Percentiles rank a stretch among this genome's conserved stretches.
phyloP scores from a whole-genome alignment of 1,140 invertebrate species.

The Danaus melanippus region DNA sequence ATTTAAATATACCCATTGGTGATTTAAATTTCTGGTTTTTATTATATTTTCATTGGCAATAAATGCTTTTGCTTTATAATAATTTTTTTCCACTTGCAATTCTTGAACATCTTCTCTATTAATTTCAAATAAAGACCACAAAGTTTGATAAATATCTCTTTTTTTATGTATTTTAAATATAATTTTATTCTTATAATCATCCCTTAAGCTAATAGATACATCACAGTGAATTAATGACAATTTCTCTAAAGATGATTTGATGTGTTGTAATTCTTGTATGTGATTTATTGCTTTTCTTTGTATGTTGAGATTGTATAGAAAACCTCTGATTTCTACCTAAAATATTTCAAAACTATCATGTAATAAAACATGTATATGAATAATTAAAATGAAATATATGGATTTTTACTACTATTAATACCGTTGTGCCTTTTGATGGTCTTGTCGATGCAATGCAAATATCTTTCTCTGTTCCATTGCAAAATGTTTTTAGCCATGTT shows the following conservation, averaged over 20 bases:
- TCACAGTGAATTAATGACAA: slow-evolving; percentile 74
- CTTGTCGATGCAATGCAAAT: slow-evolving; percentile 43
- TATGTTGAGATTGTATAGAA: slow-evolving; percentile 77
- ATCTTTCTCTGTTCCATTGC: slow-evolving; percentile 35
- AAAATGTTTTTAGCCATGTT: slow-evolving; percentile 66
- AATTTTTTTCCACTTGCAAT: slow-evolving; percentile 65
- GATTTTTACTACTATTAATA: slow-evolving; percentile 25
- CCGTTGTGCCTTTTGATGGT: slow-evolving; percentile 76
- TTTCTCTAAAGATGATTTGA: slow-evolving; percentile 72
- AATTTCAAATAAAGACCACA: slow-evolving; percentile 68
- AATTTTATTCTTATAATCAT: slow-evolving; percentile 73
- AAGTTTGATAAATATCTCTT: slow-evolving; percentile 66
- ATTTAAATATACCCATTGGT: slow-evolving; percentile 78
- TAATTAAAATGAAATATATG: neutral
- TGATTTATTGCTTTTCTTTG: slow-evolving; percentile 71
- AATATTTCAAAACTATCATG: slow-evolving; percentile 15
- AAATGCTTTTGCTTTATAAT: slow-evolving; percentile 71
- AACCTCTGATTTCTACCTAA: slow-evolving; percentile 73
- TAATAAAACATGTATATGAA: neutral
- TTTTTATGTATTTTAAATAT: slow-evolving; percentile 73
- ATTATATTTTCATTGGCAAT: slow-evolving; percentile 62
- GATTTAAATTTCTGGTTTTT: slow-evolving; percentile 42
- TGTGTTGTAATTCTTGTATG: slow-evolving; percentile 73
- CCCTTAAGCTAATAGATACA: slow-evolving; percentile 74
- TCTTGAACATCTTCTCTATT: slow-evolving; percentile 59